Base-by-base conservation (phyloP, 1,140 invertebrate genomes). In the Portunus trituberculatus region DNA sequence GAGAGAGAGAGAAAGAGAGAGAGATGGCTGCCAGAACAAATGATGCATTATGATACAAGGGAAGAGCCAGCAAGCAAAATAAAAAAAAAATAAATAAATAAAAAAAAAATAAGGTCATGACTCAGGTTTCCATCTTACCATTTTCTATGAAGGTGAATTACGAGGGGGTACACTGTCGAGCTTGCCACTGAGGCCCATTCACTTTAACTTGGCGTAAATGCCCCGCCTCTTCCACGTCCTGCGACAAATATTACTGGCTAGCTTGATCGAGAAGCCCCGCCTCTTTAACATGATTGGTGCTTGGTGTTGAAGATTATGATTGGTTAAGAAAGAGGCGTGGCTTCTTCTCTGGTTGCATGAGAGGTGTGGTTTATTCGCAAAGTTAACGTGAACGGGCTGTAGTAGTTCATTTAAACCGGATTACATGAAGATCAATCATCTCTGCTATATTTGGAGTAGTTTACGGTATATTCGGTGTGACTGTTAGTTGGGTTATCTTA, bases 1-100 rank as follows among this genome's bases (percentile, higher is more conserved):
- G 67, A 76, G 67, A 76, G 67, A 76, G 67, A 76, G 67, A 76
- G 67, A 76, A 25, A 76, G 67, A 76, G 67, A 76, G 67, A 76
- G 67, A 76, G 67, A 76, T 2, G 67, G 6, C 4, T n/a, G 67
- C 20, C 12, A 0, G n/a, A 76, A 76, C 20, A 76, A n/a, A 76
- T 76, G 67, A 76, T 76, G 25, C 20, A 25, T 76, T n/a, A 76
- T 59, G 12, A 76, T 76, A 76, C 20, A 76, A n/a, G 0, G 3
- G 20, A 76, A 25, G 67, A 76, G 67, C 67, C 67, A 76, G 67
- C 67, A 76, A 76, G 8, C 67, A 76, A 59, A 59, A 59, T 59
- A 59, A 4, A 4, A 76, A 76, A 12, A 76, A 76, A 8, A 76
- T 20, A 25, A 25, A 76, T 4, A 8, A 76, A 76, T n/a, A 76